Evolutionary conservation across 2,888 invertebrate genomes (phyloP), one percentile per base, ranked within the genome.

Genomic region (Ichneumoninae sp.): DNA sequence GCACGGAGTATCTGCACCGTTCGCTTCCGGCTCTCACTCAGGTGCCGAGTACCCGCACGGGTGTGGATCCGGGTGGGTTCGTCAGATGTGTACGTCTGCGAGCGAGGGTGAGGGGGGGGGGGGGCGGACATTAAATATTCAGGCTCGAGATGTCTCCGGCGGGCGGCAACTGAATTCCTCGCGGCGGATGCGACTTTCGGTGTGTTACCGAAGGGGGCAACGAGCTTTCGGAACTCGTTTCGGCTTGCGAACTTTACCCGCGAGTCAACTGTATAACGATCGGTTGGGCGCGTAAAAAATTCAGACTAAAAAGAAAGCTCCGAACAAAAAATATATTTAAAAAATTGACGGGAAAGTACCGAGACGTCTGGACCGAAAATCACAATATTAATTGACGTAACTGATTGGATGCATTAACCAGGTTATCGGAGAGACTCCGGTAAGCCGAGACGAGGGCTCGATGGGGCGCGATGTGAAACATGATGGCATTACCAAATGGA

Each of bases 101-200:
- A 26, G 50, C 3, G 47, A n/a, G 33, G 30, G 63, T 7, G 63
- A 16, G n/a, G 5, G 33, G 30, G 63, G 7, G 63, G 22, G 10
- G 5, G 16, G 16, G 44, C 22, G 57, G 36, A 71, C 78, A 79
- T 79, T 70, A 79, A 79, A 79, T 79, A 79, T 79, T 79, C 78
- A 79, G 70, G 60, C 78, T 65, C 63, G 78, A 70, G 44, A 71
- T 79, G 78, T 79, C 70, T 79, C 70, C 60, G 33, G 63, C 57
- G 57, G 40, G 57, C 40, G 63, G 33, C 30, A 33, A 50, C 26
- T 60, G 60, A 47, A 44, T 44, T 57, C 54, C 60, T 63, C 50
- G 10, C 70, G 69, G 60, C 30, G 47, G 77, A 77, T 77, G 69
- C 77, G 69, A 77, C 77, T 77, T 69, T 69, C 60, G 54, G 57